Base-by-base conservation (phyloP, 2,888 invertebrate genomes). In the Amblyteles armatorius region DNA sequence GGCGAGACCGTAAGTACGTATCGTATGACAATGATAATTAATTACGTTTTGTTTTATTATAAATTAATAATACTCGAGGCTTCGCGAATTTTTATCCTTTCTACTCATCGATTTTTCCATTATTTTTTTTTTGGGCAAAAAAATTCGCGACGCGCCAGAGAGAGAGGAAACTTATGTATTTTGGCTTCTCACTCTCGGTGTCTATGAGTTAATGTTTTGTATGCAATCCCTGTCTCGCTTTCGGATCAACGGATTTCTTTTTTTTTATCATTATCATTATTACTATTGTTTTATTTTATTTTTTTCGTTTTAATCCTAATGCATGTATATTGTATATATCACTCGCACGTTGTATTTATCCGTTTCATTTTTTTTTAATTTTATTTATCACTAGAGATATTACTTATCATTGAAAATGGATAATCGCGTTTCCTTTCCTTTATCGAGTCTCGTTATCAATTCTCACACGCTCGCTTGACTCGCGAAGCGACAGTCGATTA, bases 331-430 rank as follows among this genome's bases (percentile, higher is more conserved):
- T 63, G 79, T 86, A 82, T 82, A 82, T 88, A 88, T 88, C 87
- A 88, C 88, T 88, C 86, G 86, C 84, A 87, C 82, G 86, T 87
- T 79, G 72, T 77, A 81, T 83, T 72, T 72, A 60, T 84, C 69
- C 63, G 76, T 78, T 82, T 77, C 79, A 80, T 60, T 68, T 74
- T 57, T 65, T 36, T 63, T 68, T 77, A 29, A 55, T 67, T 77
- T 48, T 82, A 52, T 82, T 77, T 80, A 90, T 90, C 91, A 89
- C 91, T 91, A 91, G 87, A 89, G 89, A 90, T 91, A 91, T 91
- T 91, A 90, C 88, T 91, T 89, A 87, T 91, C 87, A 87, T 88
- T 87, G 77, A 71, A 85, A 55, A 79, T 83, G 84, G 82, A 79
- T 80, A 82, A 82, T 82, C 68, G 60, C 80, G 74, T 69, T 77